Conservation (phyloP, 2,888 invertebrate genomes). For the Halictus quadricinctus region DNA sequence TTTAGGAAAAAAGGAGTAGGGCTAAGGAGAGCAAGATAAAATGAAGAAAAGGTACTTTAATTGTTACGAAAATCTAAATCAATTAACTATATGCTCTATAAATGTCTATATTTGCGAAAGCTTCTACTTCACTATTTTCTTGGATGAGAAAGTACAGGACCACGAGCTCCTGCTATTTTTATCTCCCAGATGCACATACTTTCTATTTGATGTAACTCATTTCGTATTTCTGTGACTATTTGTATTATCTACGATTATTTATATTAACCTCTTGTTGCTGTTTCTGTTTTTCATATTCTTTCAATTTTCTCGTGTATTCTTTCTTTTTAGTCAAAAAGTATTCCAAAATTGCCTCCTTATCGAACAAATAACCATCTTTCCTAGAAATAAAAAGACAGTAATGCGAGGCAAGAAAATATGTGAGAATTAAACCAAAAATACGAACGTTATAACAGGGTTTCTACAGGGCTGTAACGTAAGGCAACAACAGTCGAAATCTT, state of each 20-base stretch:
- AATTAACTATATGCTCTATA: neutral
- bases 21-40: neutral
- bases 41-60: neutral
- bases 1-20: neutral
- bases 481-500: slow-evolving; percentile 99
- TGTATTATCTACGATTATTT: neutral
- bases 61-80: neutral
- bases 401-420: neutral
- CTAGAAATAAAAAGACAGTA: slow-evolving; percentile 76
- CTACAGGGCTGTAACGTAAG: slow-evolving; percentile 97
- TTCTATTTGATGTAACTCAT: neutral
- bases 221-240: neutral
- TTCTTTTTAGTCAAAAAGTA: slow-evolving; percentile 97
- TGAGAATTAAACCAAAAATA: slow-evolving; percentile 55
- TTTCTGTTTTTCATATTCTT: slow-evolving; percentile 95
- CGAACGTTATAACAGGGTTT: slow-evolving; percentile 94
- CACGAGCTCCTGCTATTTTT: neutral
- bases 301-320: slow-evolving; percentile 93
- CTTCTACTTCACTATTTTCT: neutral
- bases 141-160: neutral
- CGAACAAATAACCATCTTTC: slow-evolving; percentile 96
- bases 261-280: slow-evolving; percentile 86
- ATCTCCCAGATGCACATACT: neutral
- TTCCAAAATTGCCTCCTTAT: slow-evolving; percentile 97
- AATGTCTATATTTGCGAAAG: neutral